Evolutionary conservation across 2,113 vertebrate genomes (phyloP), one percentile per base, ranked within the genome.

Genomic region (Phodopus roborovskii): DNA sequence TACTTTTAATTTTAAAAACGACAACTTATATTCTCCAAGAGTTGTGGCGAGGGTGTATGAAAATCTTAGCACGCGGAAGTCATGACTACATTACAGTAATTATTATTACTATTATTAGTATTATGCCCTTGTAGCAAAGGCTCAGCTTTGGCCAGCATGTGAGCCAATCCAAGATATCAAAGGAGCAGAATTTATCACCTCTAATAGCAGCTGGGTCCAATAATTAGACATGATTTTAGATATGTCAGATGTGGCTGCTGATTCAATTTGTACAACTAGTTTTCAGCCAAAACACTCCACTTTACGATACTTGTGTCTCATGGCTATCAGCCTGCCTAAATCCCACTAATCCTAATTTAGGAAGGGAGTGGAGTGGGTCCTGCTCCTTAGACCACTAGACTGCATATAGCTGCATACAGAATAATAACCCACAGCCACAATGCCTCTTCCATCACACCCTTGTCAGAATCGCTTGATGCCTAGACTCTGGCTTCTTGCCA

Each of bases 31-130:
- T 91, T 62, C 58, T 48, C 81, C 20, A 64, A 94, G 33, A 45
- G 28, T 75, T 71, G 4, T 86, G 93, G 87, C 77, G 60, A 62
- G 16, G 30, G 74, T 79, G 71, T 85, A 42, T 73, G 20, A 96
- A 94, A 90, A 89, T 85, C 48, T 39, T 68, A 45, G 70, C 42
- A 70, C 64, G 60, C 17, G 62, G 22, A 90, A 71, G 73, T 95
- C 39, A 48, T 12, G 92, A 60, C 66, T 91, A 96, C 62, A 84
- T 79, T 88, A 48, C 66, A 92, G 68, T 84, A 42, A 64, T 39
- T 19, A 56, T 79, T 86, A 91, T 50, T 36, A 66, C 53, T 56
- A 12, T 77, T 91, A 60, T 90, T 78, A 58, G 2, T 64, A 2
- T 79, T 91, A 74, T 33, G 33, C 26, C 7, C 60, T 58, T 68